Evolutionary conservation across 2,113 vertebrate genomes (phyloP).

Genomic region (Hemibagrus wyckioides): DNA sequence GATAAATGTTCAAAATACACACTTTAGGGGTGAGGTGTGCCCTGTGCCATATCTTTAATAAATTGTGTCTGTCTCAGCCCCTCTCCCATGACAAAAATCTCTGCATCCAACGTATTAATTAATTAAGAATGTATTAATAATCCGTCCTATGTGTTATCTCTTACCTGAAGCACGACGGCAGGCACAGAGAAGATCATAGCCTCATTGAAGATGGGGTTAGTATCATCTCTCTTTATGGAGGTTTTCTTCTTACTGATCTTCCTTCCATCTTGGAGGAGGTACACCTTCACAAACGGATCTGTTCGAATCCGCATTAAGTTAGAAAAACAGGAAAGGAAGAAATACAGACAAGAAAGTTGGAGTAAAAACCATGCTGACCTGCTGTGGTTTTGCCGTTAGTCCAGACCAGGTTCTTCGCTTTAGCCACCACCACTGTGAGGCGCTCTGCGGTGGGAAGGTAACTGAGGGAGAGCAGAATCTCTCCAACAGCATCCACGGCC

Average conservation of each 20-base stretch:
- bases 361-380: conserved; percentile 70
- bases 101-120: too few relatives aligned
- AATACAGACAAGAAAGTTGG: background rate
- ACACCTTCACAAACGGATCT: conserved; percentile 99
- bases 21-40: too few relatives aligned
- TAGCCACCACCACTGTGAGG: conserved; percentile 95
- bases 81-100: too few relatives aligned
- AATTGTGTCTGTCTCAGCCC: too few relatives aligned
- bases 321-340: background rate
- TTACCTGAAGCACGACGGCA: conserved; percentile 89
- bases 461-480: conserved; percentile 94
- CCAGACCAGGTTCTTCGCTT: conserved; percentile 95
- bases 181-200: conserved; percentile 99
- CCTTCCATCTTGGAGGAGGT: conserved; percentile 93
- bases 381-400: conserved; percentile 85
- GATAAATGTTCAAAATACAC: too few relatives aligned
- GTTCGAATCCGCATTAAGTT: conserved; percentile 21
- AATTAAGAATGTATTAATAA: too few relatives aligned
- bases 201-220: conserved; percentile 96
- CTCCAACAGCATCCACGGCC: conserved; percentile 88
- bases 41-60: too few relatives aligned
- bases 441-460: conserved; percentile 96
- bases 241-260: conserved; percentile 99
- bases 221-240: conserved; percentile 88
- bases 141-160: background rate